Base-by-base conservation (phyloP, 1,140 invertebrate species). In the Elysia chlorotica region DNA sequence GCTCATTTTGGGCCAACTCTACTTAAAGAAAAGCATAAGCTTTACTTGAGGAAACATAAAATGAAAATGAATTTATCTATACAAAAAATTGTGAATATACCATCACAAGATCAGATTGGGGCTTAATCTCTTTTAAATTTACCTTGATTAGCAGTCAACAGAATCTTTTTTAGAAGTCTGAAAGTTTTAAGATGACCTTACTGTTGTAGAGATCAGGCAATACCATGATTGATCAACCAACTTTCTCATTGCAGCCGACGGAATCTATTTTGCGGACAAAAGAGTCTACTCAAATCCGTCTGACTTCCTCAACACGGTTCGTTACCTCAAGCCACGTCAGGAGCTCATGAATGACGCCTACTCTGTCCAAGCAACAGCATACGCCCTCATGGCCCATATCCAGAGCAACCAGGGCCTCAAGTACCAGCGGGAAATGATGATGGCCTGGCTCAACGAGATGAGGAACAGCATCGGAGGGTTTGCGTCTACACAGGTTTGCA, bases 331-430 rank as follows among this genome's bases (percentile, higher is more conserved):
- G 23, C 95, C 96, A 0, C 90, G 96, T 0, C 86, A 96, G 69
- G 80, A 83, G 30, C 73, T 81, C 93, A 94, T 0, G 78, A 96
- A 95, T 83, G 96, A 98, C 87, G 92, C 94, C 0, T 92, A 93
- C 78, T 97, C 98, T 83, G 94, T 98, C 36, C 96, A 96, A 82
- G 92, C 96, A 0, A 98, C 96, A 0, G 93, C 96, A 0, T 98
- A 97, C 83, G 96, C 93, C 2, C 87, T 99, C n/a, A 85, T 98
- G 74, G 93, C 95, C 0, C 95, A 96, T 61, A 83, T 85, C 31
- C 68, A 75, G 23, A 79, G 75, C 37, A 70, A 79, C 36, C 78
- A 75, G 41, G 28, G 25, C 1, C 14, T 48, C 0, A 83, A 83
- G 65, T 56, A 68, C 23, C 75, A 83, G 53, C 56, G 81, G 17